Conservation (phyloP, 2,888 invertebrate genomes). For the Psylliodes chrysocephalus region DNA sequence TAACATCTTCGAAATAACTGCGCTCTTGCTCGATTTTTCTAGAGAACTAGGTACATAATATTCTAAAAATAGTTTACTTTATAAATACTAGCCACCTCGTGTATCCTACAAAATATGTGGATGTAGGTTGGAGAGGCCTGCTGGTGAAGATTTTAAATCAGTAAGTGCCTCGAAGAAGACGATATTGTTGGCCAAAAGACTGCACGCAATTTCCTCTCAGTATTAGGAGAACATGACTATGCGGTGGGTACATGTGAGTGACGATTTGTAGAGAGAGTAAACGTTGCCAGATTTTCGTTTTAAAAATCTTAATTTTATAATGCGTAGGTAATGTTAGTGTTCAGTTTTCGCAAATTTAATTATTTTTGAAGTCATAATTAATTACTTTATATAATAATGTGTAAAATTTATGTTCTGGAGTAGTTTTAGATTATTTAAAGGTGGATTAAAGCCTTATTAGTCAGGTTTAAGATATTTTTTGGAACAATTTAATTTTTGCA, state of each 20-base stretch:
- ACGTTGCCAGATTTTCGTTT: constrained; percentile 26
- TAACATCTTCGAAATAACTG: background rate
- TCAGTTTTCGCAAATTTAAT: too few relatives aligned
- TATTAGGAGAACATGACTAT: constrained; percentile 52
- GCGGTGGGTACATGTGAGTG: constrained; percentile 40
- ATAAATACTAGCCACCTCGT: background rate
- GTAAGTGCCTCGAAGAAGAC: constrained; percentile 24
- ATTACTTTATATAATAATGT: too few relatives aligned
- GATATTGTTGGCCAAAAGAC: constrained; percentile 45
- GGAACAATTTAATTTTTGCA: too few relatives aligned
- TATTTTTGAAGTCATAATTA: too few relatives aligned
- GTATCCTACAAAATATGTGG: background rate
- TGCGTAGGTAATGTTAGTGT: too few relatives aligned
- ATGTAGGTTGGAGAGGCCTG: background rate
- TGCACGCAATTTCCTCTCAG: constrained; percentile 52
- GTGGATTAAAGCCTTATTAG: too few relatives aligned
- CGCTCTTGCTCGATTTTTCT: background rate
- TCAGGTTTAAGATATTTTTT: too few relatives aligned
- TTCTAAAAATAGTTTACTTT: background rate
- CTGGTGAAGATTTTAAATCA: background rate
- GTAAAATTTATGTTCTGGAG: too few relatives aligned
- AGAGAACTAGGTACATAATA: constrained; percentile 21
- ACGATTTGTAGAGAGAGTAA: background rate
- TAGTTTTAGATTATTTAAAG: too few relatives aligned
- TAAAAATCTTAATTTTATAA: background rate